Evolutionary conservation across 2,113 vertebrate genomes (phyloP).

Genomic region (Neodontobutis hainanensis): DNA sequence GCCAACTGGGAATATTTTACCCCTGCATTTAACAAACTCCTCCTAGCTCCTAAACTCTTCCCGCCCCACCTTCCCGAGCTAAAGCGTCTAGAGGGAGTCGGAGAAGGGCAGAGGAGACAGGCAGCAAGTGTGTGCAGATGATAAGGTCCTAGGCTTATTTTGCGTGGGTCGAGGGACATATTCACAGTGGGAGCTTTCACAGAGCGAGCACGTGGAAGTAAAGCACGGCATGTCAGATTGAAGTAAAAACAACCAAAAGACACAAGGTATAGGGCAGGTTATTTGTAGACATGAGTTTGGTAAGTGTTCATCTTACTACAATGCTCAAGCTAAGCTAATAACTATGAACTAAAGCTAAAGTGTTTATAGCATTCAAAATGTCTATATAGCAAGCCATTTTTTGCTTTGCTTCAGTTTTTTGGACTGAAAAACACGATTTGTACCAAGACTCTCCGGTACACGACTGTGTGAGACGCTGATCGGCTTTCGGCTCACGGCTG

Average conservation of each 20-base stretch:
- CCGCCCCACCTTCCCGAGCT: conserved; percentile 21
- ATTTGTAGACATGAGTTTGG: too few species aligned
- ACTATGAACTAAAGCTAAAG: too few species aligned
- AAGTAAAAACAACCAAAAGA: conserved; percentile 9
- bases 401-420: not conserved
- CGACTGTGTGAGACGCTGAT: conserved; percentile 64
- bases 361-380: too few species aligned
- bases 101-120: conserved; percentile 30
- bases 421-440: conserved; percentile 23
- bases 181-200: conserved; percentile 3
- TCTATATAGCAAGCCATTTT: not conserved
- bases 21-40: not conserved
- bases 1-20: conserved; percentile 17
- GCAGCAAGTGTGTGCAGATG: conserved; percentile 23
- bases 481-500: conserved; percentile 72
- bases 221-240: conserved; percentile 33
- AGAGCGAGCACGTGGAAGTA: not conserved
- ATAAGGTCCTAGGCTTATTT: conserved; percentile 39
- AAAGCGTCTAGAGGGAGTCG: conserved; percentile 12
- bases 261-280: not conserved
- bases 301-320: too few species aligned
- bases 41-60: not conserved
- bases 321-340: too few species aligned
- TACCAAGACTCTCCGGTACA: conserved; percentile 26
- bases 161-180: conserved; percentile 9